Base-by-base conservation (phyloP, 2,797 vertebrate genomes). In the Melanotaenia trifasciata region DNA sequence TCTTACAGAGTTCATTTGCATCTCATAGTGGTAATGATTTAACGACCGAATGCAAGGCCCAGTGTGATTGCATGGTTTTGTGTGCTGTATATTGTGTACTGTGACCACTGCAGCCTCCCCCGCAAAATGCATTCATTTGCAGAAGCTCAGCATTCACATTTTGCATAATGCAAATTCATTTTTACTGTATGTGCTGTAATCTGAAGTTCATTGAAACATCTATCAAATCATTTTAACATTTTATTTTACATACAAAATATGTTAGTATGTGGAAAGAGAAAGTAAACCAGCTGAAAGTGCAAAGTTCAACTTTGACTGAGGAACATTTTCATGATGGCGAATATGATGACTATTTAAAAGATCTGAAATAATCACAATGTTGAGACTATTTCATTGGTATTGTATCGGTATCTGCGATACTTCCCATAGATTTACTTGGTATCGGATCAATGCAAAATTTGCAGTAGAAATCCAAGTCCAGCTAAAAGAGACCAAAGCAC, bases 201-300 rank as follows among this genome's bases (percentile, higher is more conserved):
- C 5, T 56, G 38, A 56, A 67, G 16, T 63, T 51, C 26, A 26
- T 36, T 47, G 36, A 32, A 30, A 67, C 57, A 77, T 50, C 58
- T 54, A 28, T 58, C 16, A 32, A 57, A 40, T 10, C 2, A 3
- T 11, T 36, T 36, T 36, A 10, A 36, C 35, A 10, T 12, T 36
- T 36, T 36, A 36, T 36, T 36, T 36, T 36, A 36, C 10, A 4
- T 38, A 12, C 9, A 38, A 12, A 38, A 13, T 43, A 9, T 35
- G 35, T 35, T 2, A 16, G 4, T 43, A 22, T n/a, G 2, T 10
- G 8, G 11, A 50, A 50, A 50, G 6, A 20, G 7, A n/a, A n/a
- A 22, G 8, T 47, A n/a, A 8, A 6, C 20, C 20, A 47, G 20
- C 45, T n/a, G 6, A 3, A 20, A 45, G 14, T 5, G 43, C 43